A percentile compares a stretch with the other conserved stretches of the same genome.
phyloP scores from a whole-genome alignment of 2,797 vertebrate species.

The Muscicapa comitata region DNA sequence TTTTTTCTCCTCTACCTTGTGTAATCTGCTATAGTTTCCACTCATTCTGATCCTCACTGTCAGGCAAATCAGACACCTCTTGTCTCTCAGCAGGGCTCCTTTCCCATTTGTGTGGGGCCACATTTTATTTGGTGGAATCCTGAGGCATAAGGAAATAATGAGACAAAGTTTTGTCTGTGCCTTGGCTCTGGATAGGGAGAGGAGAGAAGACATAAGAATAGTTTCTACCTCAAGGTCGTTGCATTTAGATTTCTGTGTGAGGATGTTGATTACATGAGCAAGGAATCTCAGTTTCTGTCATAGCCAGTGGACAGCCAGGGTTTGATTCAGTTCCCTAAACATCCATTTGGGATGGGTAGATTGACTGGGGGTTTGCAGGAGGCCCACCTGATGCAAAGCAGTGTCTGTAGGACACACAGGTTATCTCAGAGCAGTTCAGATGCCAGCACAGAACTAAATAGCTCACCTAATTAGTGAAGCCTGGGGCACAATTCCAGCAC shows the following conservation, averaged over 20 bases:
- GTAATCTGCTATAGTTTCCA: background rate
- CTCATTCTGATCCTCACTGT: too few relatives aligned
- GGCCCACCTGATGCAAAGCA: background rate
- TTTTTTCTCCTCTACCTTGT: background rate
- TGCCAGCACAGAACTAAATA: background rate
- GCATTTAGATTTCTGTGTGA: background rate
- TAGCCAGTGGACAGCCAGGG: background rate
- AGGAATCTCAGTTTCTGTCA: background rate
- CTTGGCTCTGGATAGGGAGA: background rate
- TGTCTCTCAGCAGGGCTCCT: background rate
- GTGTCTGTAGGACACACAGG: accelerated
- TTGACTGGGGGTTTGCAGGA: background rate
- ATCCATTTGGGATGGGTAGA: background rate
- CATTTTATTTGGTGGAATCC: background rate
- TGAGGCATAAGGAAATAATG: accelerated
- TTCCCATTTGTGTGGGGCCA: background rate
- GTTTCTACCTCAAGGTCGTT: accelerated
- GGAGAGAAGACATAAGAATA: background rate
- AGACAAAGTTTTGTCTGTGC: background rate
- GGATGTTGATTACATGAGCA: background rate
- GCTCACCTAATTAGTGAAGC: background rate
- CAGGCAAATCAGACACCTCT: background rate
- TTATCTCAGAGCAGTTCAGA: background rate
- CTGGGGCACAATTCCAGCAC: background rate
- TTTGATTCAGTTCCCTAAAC: background rate